phyloP scores from a whole-genome alignment of 2,113 vertebrate species.

The Collichthys lucidus region DNA sequence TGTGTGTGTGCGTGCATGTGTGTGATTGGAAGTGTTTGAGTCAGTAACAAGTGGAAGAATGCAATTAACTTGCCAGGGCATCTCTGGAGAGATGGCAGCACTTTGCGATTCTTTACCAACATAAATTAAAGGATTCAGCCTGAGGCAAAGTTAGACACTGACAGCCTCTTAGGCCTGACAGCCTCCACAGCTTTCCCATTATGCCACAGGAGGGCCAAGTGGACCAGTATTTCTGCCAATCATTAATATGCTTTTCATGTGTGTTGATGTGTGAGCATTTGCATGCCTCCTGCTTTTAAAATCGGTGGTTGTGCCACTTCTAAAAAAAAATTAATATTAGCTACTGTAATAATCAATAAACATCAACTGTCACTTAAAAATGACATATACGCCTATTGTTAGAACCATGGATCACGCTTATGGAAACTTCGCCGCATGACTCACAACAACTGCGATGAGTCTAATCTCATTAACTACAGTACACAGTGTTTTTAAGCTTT shows the following conservation, averaged over 20 bases:
- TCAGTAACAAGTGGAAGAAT: conserved; percentile 79
- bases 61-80: conserved; percentile 78
- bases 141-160: conserved; percentile 71
- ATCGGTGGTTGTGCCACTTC: neutral
- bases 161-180: conserved; percentile 69
- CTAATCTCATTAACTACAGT: conserved; percentile 73
- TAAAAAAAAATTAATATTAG: conserved; percentile 8
- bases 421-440: conserved; percentile 18
- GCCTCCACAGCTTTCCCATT: conserved; percentile 60
- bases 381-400: conserved; percentile 11
- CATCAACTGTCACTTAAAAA: conserved; percentile 28
- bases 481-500: conserved; percentile 63
- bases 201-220: conserved; percentile 61
- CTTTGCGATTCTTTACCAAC: conserved; percentile 75
- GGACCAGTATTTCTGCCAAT: conserved; percentile 69
- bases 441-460: conserved; percentile 34
- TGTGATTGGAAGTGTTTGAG: conserved; percentile 44
- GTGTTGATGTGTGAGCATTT: conserved; percentile 37
- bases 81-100: conserved; percentile 76
- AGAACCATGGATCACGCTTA: neutral
- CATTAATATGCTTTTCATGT: conserved; percentile 46
- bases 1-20: conserved; percentile 3
- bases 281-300: conserved; percentile 16
- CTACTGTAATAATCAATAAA: conserved; percentile 23
- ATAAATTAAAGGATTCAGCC: conserved; percentile 77